Evolutionary conservation across 2,888 invertebrate genomes (phyloP).

Genomic region (Nemapogon koenigi): DNA sequence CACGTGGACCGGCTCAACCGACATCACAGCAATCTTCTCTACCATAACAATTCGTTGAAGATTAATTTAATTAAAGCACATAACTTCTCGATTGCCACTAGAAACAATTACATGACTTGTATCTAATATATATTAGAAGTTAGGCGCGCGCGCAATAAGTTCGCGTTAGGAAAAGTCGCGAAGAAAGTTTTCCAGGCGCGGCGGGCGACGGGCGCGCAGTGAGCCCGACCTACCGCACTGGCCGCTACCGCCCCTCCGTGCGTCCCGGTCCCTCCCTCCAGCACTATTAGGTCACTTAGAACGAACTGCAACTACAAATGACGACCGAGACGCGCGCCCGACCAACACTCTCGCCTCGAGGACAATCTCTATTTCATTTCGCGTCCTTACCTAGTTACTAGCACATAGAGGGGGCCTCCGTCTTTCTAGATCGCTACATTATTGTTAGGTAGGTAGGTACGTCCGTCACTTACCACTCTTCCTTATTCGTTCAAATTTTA

Average conservation of each 20-base stretch:
- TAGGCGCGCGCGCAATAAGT: slow-evolving; percentile 34
- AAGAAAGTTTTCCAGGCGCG: slow-evolving; percentile 64
- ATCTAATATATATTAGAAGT: too few relatives aligned
- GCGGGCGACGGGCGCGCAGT: slow-evolving; percentile 35
- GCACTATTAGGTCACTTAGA: slow-evolving; percentile 61
- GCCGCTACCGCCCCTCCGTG: slow-evolving; percentile 24
- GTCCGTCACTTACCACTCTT: too few relatives aligned
- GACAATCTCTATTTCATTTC: slow-evolving; percentile 63
- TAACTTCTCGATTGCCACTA: too few relatives aligned
- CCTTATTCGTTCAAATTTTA: too few relatives aligned
- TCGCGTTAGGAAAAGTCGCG: slow-evolving; percentile 57
- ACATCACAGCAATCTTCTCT: too few relatives aligned
- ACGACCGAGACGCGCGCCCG: slow-evolving; percentile 62
- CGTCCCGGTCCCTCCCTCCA: slow-evolving; percentile 63
- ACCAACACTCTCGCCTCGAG: slow-evolving; percentile 65
- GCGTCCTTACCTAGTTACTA: slow-evolving; percentile 56
- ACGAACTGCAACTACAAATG: slow-evolving; percentile 59
- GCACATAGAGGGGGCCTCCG: slow-evolving; percentile 55
- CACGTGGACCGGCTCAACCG: slow-evolving; percentile 31
- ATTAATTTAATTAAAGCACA: too few relatives aligned
- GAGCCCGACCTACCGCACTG: slow-evolving; percentile 46
- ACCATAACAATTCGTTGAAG: too few relatives aligned
- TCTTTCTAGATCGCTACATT: slow-evolving; percentile 60
- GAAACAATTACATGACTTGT: too few relatives aligned
- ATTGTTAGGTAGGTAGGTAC: too few relatives aligned